A percentile compares a stretch with the other conserved stretches of the same genome.
phyloP scores from a whole-genome alignment of 2,797 vertebrate genomes.

The Ctenopoma kingsleyae region DNA sequence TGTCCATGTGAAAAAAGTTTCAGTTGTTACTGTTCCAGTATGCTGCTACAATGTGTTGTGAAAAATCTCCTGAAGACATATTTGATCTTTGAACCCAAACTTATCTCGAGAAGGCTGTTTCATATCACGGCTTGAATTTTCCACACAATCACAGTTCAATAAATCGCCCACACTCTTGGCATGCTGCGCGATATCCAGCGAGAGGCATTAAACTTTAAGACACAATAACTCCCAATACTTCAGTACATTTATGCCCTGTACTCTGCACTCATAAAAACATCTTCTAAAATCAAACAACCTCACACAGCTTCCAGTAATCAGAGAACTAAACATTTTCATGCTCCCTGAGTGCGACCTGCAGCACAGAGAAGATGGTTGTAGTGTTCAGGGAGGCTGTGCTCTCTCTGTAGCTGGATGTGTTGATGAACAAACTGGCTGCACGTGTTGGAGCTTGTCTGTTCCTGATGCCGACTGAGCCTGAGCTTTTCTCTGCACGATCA shows the following conservation, averaged over 20 bases:
- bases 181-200: conserved; percentile 31
- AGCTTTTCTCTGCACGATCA: conserved; percentile 45
- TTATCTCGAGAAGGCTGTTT: conserved; percentile 38
- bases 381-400: conserved; percentile 26
- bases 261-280: conserved; percentile 15
- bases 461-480: conserved; percentile 62
- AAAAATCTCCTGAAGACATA: conserved; percentile 23
- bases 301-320: conserved; percentile 7
- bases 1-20: neutral
- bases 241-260: conserved; percentile 39
- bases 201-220: conserved; percentile 12
- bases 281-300: neutral
- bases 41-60: neutral
- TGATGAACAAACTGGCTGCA: conserved; percentile 71
- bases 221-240: conserved; percentile 8
- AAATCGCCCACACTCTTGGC: conserved; percentile 16
- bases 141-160: conserved; percentile 25
- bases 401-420: conserved; percentile 57
- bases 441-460: conserved; percentile 75
- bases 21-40: neutral
- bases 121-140: conserved; percentile 34
- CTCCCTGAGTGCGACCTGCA: neutral
- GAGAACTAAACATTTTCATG: neutral
- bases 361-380: neutral
- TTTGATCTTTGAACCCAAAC: conserved; percentile 45